Evolutionary conservation across 1,140 invertebrate species (phyloP), one percentile per base, ranked within the genome.

Genomic region (Zaprionus tsacasi): DNA sequence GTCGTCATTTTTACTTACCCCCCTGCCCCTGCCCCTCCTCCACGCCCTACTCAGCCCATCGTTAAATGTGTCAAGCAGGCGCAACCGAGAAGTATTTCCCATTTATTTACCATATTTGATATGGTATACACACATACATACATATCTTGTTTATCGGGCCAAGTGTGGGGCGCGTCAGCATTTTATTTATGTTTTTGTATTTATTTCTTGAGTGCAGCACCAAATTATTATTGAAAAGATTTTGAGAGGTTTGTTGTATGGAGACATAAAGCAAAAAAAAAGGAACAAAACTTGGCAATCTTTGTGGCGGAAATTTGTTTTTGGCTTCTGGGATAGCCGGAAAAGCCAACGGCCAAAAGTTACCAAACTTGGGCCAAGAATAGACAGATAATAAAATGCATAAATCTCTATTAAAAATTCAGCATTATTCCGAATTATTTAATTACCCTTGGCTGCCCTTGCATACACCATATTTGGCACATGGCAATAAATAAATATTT

Each of bases 211-310:
- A 76, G 57, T 15, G 40, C 48, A 60, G 36, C 52, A 59, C 61
- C 61, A 74, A 71, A 78, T 83, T 80, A 87, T 88, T 88, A 87
- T 88, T 88, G 80, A 83, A 79, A 87, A 83, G 80, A 87, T 73
- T 88, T 87, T 67, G 82, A 83, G 66, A 61, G 73, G 56, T 77
- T 61, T 76, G 27, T 79, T 66, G 38, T 40, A 35, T 65, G 35
- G 35, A 33, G 25, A 38, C 38, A 40, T n/a, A 40, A 38, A 4
- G 3, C 12, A 12, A 38, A 3, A 15, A 15, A 7, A 8, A 45
- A 15, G 8, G 3, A 50, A 87, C 21, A 66, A 86, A 70, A 68
- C 63, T 75, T 76, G 74, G 74, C 74, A 72, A 66, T 43, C 74
- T 50, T 25, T 56, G 63, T 15, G 40, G 38, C 77, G 80, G 85